Percentiles rank a stretch among this genome's conserved stretches.
These are phyloP conservation scores for Elegia similella DNA, from an alignment of 2,888 invertebrate genomes.

Conservation along the genomic window DNA sequence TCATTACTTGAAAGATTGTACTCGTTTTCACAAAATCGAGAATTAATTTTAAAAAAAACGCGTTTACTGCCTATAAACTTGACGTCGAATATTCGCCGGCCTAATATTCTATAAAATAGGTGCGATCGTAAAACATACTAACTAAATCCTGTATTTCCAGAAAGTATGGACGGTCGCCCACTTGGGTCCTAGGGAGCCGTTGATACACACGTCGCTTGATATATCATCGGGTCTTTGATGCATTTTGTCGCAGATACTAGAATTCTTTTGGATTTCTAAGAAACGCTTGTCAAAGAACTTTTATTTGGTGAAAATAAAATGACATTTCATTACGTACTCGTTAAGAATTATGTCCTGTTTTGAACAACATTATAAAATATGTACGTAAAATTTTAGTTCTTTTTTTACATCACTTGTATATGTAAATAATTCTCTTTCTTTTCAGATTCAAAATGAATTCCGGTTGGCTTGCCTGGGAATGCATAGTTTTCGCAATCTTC, in stretches of 20 bases:
- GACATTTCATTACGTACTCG: too few species aligned
- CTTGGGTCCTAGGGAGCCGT: not conserved
- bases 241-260: not conserved
- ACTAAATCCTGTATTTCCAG: not conserved
- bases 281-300: not conserved
- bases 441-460: conserved; percentile 61
- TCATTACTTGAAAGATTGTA: too few species aligned
- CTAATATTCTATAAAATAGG: not conserved
- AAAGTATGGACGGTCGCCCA: not conserved
- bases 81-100: not conserved
- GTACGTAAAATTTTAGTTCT: too few species aligned
- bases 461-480: conserved; percentile 88
- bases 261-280: not conserved
- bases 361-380: too few species aligned
- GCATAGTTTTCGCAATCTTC: conserved; percentile 88
- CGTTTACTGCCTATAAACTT: not conserved
- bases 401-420: too few species aligned
- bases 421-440: not conserved
- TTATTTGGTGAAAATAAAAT: too few species aligned
- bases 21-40: too few species aligned
- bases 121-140: not conserved
- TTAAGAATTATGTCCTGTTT: too few species aligned
- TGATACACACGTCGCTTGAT: not conserved
- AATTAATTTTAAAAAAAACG: too few species aligned
- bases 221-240: conserved; percentile 1